Base-by-base conservation (phyloP, 2,888 invertebrate genomes). In the Andrena haemorrhoa region DNA sequence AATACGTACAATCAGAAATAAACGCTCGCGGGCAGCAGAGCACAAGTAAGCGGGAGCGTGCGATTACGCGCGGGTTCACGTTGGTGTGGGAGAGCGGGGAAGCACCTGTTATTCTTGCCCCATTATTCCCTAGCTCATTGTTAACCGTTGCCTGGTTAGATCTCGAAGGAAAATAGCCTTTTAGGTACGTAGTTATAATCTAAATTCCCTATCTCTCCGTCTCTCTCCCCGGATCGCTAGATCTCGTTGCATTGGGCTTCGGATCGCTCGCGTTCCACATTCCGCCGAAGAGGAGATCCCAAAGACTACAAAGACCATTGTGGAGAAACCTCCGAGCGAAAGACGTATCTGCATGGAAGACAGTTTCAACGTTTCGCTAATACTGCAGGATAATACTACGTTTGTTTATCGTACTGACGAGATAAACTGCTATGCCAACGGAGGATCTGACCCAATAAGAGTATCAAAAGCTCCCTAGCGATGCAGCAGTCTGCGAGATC, bases 131-230 rank as follows among this genome's bases (percentile, higher is more conserved):
- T 20, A 23, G 31, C 8, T 76, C 35, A 84, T 88, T 87, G 86
- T 84, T 79, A 83, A 79, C 51, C 69, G 75, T 20, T 31, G 63
- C 41, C 26, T 51, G 73, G 73, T 76, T 73, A 68, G 84, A 84
- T 87, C 80, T 76, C 68, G 47, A 77, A 76, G 80, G 86, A 84
- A 86, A 87, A 85, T 85, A 87, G 72, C 76, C 78, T 64, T 82
- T 78, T 86, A 83, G 69, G 73, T 51, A 53, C 61, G 65, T 23
- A 31, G 61, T 70, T 70, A 79, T 86, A 83, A 86, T 87, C 80
- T 81, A 75, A 75, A 84, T 76, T 83, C 80, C 49, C 63, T 87
- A 83, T 86, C 77, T 84, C 51, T 29, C 23, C 12, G 33, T 29
- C 74, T 86, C 79, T 76, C 66, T 79, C 69, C 75, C n/a, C 16